Evolutionary conservation across 2,797 vertebrate species (phyloP).

Genomic region (Periophthalmus magnuspinnatus): DNA sequence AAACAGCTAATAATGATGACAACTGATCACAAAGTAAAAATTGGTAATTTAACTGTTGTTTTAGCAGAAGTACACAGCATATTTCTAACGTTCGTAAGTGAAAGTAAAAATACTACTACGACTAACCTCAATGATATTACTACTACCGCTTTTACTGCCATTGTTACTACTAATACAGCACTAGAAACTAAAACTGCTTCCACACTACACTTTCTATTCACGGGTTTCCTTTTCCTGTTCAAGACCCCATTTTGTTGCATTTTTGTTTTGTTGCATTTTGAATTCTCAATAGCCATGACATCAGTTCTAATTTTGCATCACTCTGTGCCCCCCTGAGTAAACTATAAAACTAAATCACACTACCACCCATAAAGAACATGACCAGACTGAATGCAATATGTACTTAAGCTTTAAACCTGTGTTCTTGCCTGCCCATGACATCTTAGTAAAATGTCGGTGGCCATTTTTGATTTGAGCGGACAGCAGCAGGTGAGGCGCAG

Average conservation of each 20-base stretch:
- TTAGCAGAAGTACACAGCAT: not conserved
- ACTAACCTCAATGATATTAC: too few species aligned
- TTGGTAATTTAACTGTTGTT: not conserved
- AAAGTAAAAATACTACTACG: not conserved
- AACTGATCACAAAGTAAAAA: conserved; percentile 29
- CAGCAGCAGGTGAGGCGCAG: conserved; percentile 14
- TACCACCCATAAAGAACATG: not conserved
- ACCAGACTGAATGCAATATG: too few species aligned
- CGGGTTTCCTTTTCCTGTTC: not conserved
- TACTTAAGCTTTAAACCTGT: not conserved
- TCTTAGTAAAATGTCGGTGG: conserved; percentile 22
- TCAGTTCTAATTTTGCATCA: not conserved
- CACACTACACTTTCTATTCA: not conserved
- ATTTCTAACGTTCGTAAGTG: not conserved
- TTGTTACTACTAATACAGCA: not conserved
- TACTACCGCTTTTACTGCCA: too few species aligned
- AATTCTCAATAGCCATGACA: too few species aligned
- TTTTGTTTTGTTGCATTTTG: not conserved
- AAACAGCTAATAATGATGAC: conserved; percentile 35
- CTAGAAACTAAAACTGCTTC: not conserved
- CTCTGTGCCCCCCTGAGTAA: not conserved
- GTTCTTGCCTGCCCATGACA: not conserved
- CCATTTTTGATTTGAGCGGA: conserved; percentile 9
- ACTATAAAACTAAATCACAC: not conserved
- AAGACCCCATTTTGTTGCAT: not conserved